Percentiles rank a stretch among this genome's conserved stretches.
Evolutionary conservation across 2,113 vertebrate genomes (phyloP).

Genomic region (Helogale parvula): DNA sequence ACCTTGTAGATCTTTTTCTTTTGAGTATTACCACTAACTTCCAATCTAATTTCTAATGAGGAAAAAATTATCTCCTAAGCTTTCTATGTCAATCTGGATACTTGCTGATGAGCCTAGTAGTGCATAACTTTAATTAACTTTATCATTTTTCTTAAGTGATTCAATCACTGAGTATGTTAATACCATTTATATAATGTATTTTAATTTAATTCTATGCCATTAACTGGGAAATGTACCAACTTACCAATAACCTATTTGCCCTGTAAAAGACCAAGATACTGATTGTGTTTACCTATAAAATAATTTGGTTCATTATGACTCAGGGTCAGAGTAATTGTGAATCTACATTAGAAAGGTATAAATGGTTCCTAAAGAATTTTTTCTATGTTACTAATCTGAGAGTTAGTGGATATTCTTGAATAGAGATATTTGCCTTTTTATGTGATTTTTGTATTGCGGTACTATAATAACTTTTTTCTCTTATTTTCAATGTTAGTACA

Average conservation of each 20-base stretch:
- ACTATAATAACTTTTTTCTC: background rate
- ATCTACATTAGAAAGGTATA: background rate
- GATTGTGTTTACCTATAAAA: constrained; percentile 58
- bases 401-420: background rate
- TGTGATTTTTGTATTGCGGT: background rate
- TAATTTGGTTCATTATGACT: constrained; percentile 29
- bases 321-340: constrained; percentile 43
- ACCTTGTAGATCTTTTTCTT: constrained; percentile 6
- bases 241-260: constrained; percentile 53
- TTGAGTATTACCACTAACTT: background rate
- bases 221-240: constrained; percentile 59
- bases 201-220: constrained; percentile 27
- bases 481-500: background rate
- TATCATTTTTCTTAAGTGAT: constrained; percentile 68
- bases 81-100: constrained; percentile 51
- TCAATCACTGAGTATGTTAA: constrained; percentile 55
- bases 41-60: background rate
- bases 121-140: constrained; percentile 65
- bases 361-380: background rate
- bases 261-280: background rate
- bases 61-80: constrained; percentile 47
- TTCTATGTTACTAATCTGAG: background rate
- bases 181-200: constrained; percentile 21
- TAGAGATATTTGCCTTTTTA: background rate
- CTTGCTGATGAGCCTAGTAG: constrained; percentile 45